Evolutionary conservation across 2,113 vertebrate genomes (phyloP).

Genomic region (Aegithalos caudatus): DNA sequence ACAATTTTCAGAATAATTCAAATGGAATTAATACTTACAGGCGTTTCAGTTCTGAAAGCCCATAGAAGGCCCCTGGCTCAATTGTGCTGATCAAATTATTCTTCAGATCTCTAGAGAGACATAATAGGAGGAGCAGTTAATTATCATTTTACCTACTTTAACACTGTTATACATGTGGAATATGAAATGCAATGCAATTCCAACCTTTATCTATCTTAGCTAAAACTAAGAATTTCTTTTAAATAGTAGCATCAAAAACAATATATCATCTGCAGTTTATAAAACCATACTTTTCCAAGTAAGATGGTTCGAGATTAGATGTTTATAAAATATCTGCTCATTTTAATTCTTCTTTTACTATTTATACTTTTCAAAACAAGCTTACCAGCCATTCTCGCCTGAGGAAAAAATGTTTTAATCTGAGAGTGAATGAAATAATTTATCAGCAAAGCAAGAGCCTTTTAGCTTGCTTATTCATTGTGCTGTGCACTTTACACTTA

Average conservation of each 20-base stretch:
- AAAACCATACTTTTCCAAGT: not conserved
- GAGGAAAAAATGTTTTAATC: not conserved
- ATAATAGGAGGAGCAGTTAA: constrained; percentile 42
- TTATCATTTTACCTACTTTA: constrained; percentile 24
- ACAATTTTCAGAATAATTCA: constrained; percentile 40
- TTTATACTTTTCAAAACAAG: not conserved
- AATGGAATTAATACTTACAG: constrained; percentile 81
- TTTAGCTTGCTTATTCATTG: not conserved
- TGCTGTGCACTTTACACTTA: not conserved
- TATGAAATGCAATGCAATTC: not conserved
- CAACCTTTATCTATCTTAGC: not conserved
- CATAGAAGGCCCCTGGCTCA: constrained; percentile 83
- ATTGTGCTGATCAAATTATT: constrained; percentile 86
- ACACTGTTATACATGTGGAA: not conserved
- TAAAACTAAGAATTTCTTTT: not conserved
- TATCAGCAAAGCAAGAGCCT: not conserved
- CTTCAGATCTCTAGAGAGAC: constrained; percentile 82
- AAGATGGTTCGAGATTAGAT: not conserved
- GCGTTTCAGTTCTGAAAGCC: constrained; percentile 79
- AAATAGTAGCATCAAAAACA: not conserved
- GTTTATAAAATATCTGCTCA: not conserved
- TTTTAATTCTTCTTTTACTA: not conserved
- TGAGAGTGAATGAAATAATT: constrained; percentile 3
- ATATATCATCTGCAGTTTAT: not conserved
- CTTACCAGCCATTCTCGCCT: not conserved